Evolutionary conservation across 2,888 invertebrate genomes (phyloP), one percentile per base, ranked within the genome.

Genomic region (Argyra leucocephala): DNA sequence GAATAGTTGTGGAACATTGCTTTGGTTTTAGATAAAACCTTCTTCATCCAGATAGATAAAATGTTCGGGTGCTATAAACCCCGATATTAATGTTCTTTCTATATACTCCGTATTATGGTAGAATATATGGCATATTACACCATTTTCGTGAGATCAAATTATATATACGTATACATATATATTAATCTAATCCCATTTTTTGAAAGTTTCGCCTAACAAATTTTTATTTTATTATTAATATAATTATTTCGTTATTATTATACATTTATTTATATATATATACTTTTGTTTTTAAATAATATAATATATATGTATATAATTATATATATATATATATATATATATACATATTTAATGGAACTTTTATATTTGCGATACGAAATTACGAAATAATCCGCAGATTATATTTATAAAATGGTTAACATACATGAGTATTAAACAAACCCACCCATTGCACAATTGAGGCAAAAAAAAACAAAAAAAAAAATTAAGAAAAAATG

Each of bases 351-450:
- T 18, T 48, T 48, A 18, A 37, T 9, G 3, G 12, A 37, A 37
- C 6, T 10, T 37, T 37, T 37, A 48, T 48, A 48, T 18, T 48
- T 48, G 48, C 48, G 48, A 48, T 48, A 48, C 48, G 48, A 48
- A 48, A 48, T 48, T 48, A 48, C 48, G 48, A 48, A 48, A 48
- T 48, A 48, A 18, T 48, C 48, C 48, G 48, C 48, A 48, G 48
- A 48, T 48, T 48, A 48, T 48, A 48, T 48, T 18, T 48, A 48
- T 48, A 15, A 48, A 48, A 48, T 48, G 48, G 48, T 48, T 48
- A 48, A 48, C 48, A 48, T 48, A 48, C 48, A 48, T 48, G 48
- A 48, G 48, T 48, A 48, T 48, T 48, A 48, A 48, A 48, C 48
- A 48, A 48, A 48, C 48, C 48, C 48, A 48, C 48, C 48, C 48